phyloP scores from a whole-genome alignment of 2,888 invertebrate genomes.

The Morpho deidamia region DNA sequence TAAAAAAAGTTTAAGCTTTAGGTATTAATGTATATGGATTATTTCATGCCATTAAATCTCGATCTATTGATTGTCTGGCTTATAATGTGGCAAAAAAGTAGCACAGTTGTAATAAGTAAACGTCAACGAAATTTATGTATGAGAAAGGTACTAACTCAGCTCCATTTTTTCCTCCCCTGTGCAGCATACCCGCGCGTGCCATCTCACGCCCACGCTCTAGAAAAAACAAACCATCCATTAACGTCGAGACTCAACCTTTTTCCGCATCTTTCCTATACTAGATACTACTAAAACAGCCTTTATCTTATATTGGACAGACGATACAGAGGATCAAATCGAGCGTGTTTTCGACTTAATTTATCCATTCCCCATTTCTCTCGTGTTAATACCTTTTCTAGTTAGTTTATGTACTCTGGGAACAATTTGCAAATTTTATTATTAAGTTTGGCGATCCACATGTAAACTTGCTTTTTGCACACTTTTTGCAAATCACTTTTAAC shows the following conservation, averaged over 20 bases:
- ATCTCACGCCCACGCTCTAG: constrained; percentile 81
- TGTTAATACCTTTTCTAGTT: not conserved
- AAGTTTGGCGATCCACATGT: too few relatives aligned
- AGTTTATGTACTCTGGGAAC: too few relatives aligned
- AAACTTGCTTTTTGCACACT: too few relatives aligned
- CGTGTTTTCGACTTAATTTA: constrained; percentile 31
- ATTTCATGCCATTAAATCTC: too few relatives aligned
- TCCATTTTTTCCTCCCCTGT: constrained; percentile 85
- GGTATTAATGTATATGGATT: too few relatives aligned
- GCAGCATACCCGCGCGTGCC: constrained; percentile 88
- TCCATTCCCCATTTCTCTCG: not conserved
- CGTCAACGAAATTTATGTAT: constrained; percentile 9
- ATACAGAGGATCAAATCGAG: constrained; percentile 40
- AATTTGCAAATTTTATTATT: too few relatives aligned
- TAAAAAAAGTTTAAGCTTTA: too few relatives aligned
- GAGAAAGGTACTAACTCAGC: constrained; percentile 80
- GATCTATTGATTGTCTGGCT: too few relatives aligned
- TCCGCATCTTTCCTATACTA: constrained; percentile 53
- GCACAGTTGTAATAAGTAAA: too few relatives aligned
- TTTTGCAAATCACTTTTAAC: too few relatives aligned
- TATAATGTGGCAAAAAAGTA: too few relatives aligned
- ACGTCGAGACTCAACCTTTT: constrained; percentile 49
- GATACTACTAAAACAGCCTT: constrained; percentile 47
- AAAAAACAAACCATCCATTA: constrained; percentile 64
- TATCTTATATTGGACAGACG: constrained; percentile 41